Base-by-base conservation (phyloP, 2,888 invertebrate species). In the Eubasilissa splendida region DNA sequence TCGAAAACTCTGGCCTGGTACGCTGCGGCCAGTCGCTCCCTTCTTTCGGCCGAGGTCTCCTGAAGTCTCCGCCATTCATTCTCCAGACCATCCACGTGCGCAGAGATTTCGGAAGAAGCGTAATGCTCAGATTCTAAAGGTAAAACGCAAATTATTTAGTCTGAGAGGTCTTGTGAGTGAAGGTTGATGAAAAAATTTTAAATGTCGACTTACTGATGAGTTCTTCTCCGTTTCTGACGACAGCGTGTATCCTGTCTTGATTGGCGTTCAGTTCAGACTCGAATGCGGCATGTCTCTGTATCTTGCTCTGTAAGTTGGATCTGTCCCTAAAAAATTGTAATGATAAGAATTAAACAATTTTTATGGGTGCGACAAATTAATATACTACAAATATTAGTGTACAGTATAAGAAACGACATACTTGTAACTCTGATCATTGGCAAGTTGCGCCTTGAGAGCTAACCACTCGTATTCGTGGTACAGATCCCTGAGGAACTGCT, bases 301-400 rank as follows among this genome's bases (percentile, higher is more conserved):
- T 96, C 89, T 99, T 99, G 85, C 96, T 96, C 86, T 98, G 97
- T n/a, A 99, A 91, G 88, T 99, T 99, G n/a, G 96, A 96, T 0
- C 97, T 94, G 86, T 99, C 99, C 77, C 97, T 92, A 86, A 0
- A 81, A 76, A 74, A 60, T 12, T 7, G 12, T 5, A 5, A 63
- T 10, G 42, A 33, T 2, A 22, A 42, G 42, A 42, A 42, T 7
- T 42, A 7, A 42, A 42, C 7, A 2, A 5, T 42, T 42, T 42
- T 42, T 7, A 7, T 42, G 42, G 42, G 42, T 7, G 11, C 9
- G 58, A 8, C 12, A 58, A n/a, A 12, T 54, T 9, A 12, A 58
- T 58, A 58, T 58, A 58, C 42, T 42, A 22, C 22, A 22, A 22
- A 1, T 22, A 42, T 42, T 7, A 42, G 42, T 42, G 42, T 42